These are phyloP conservation scores for Halcyon chelicuti DNA, from an alignment of 2,797 vertebrate species.

Conservation along the genomic window DNA sequence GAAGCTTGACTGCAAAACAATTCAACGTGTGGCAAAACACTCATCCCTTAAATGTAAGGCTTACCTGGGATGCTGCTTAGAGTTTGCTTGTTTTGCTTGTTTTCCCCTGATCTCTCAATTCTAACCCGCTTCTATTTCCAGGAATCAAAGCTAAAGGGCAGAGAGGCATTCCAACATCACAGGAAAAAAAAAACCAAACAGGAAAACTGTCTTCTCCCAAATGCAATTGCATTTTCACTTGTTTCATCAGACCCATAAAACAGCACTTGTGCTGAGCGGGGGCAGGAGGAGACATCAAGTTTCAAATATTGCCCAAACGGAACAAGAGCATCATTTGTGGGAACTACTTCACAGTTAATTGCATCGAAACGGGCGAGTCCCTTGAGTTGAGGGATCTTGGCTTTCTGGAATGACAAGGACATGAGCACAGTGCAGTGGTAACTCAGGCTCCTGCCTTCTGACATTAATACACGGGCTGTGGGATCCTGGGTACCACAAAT, in stretches of 20 bases:
- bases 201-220: background rate
- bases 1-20: background rate
- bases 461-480: background rate
- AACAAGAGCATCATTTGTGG: background rate
- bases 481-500: background rate
- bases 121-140: background rate
- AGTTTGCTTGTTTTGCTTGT: background rate
- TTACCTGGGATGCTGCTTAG: background rate
- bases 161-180: background rate
- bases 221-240: background rate
- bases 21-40: background rate
- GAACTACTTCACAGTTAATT: background rate
- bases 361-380: fast-evolving
- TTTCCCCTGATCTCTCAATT: background rate
- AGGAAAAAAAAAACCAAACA: background rate
- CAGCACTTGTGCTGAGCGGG: background rate
- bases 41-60: background rate
- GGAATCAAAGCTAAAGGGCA: background rate
- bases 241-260: background rate
- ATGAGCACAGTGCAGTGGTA: fast-evolving
- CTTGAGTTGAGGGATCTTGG: background rate
- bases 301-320: background rate
- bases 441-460: background rate
- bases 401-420: background rate
- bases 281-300: background rate